Percentiles rank a stretch among this genome's conserved stretches.
phyloP scores from a whole-genome alignment of 2,888 invertebrate species.

The Desoria tigrina region DNA sequence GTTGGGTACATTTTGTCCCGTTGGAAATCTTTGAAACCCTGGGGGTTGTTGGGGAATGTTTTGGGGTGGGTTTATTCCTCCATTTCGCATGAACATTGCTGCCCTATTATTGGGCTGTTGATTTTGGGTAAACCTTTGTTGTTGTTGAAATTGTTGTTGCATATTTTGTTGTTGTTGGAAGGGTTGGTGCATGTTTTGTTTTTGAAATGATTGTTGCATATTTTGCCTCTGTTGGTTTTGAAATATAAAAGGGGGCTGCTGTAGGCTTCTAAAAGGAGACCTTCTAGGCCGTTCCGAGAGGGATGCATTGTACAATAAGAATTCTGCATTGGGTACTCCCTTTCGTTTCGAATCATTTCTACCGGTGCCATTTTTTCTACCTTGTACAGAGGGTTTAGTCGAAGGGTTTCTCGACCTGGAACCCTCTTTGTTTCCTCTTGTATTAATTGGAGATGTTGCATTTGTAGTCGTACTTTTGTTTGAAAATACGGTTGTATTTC shows the following conservation, averaged over 20 bases:
- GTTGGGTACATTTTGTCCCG: too few species aligned
- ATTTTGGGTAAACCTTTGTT: background rate
- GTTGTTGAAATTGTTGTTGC: background rate
- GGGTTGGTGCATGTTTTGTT: background rate
- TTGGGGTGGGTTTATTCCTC: background rate
- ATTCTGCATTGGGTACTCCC: background rate
- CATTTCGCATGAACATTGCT: background rate
- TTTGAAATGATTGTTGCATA: background rate
- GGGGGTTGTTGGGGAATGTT: background rate
- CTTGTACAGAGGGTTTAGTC: background rate
- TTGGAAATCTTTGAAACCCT: background rate
- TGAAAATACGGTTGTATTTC: too few species aligned
- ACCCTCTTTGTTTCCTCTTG: background rate
- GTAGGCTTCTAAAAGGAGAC: background rate
- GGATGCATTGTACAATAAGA: background rate
- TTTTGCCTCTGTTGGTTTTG: background rate
- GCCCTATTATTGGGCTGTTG: background rate
- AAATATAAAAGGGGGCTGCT: background rate
- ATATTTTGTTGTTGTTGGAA: background rate
- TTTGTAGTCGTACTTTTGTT: too few species aligned
- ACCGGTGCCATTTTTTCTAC: background rate
- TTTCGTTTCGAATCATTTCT: background rate
- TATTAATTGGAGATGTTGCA: background rate
- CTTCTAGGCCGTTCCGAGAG: slow-evolving; percentile 4
- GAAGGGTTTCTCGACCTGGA: background rate